Evolutionary conservation across 1,140 invertebrate genomes (phyloP), one percentile per base, ranked within the genome.

Genomic region (Rhyzopertha dominica): DNA sequence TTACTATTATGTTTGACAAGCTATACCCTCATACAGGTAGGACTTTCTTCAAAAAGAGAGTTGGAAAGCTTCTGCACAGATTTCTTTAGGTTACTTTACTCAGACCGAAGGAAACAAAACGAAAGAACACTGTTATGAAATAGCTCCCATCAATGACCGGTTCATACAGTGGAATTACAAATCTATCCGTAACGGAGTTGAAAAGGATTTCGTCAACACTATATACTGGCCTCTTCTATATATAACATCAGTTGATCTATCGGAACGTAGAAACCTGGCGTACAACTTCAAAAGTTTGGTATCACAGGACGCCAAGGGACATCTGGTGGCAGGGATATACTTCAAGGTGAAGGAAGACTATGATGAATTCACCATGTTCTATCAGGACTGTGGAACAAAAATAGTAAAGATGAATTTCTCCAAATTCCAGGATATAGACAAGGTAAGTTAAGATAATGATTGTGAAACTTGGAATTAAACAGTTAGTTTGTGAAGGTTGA

Each of bases 271-370:
- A 53, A 93, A 94, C 67, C 69, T 94, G 48, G 85, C 89, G 13
- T 94, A 93, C 65, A 84, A 87, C 59, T 92, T 92, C 68, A 75
- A 87, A 54, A 90, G 86, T 61, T 71, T 91, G 4, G 67, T 94
- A 16, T 77, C 84, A 7, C 78, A 89, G 26, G 82, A 91, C 61
- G 78, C 78, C 31, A 88, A 89, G 54, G 88, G 88, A 22, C 78
- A 84, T 39, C 72, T 91, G 3, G 76, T 78, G 5, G 87, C 89
- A 41, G 90, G 90, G 5, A 69, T 93, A 36, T 93, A 92, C 68
- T 91, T 92, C 61, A 80, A 85, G 12, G 63, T 83, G 9, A 65
- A 77, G 34, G 67, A 77, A 34, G 74, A 78, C 34, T 69, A 73
- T 19, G 79, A 81, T 46, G 70, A 80, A 50, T 81, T 90, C 58